A percentile compares a stretch with the other conserved stretches of the same genome.
Conservation (phyloP, 2,113 vertebrate genomes). For the Ibidorhyncha struthersii region DNA sequence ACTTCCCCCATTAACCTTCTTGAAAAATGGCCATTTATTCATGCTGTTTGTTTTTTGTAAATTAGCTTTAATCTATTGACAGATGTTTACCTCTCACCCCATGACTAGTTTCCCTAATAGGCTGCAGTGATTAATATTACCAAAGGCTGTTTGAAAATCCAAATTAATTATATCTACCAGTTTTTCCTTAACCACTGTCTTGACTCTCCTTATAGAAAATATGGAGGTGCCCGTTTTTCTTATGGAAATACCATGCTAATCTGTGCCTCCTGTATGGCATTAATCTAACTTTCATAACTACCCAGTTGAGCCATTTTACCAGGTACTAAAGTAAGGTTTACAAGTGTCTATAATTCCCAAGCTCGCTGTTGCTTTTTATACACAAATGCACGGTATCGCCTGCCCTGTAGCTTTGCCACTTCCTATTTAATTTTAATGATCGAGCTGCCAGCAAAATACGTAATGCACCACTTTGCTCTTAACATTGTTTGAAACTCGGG, state of each 20-base stretch:
- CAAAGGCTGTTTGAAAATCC: conserved; percentile 49
- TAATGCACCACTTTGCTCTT: not conserved
- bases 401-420: conserved; percentile 49
- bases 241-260: not conserved
- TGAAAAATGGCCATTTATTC: conserved; percentile 62
- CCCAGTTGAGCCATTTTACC: conserved; percentile 29
- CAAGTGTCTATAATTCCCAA: conserved; percentile 38
- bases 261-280: not conserved
- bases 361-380: not conserved
- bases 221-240: not conserved
- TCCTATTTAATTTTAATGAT: conserved; percentile 58
- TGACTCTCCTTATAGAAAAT: not conserved
- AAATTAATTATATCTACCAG: conserved; percentile 38
- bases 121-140: conserved; percentile 55
- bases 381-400: not conserved
- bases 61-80: conserved; percentile 71
- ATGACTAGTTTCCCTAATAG: conserved; percentile 63
- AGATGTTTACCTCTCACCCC: conserved; percentile 69
- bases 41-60: conserved; percentile 58
- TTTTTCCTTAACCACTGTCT: not conserved
- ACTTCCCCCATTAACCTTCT: conserved; percentile 63
- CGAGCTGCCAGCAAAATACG: not conserved
- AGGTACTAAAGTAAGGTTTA: conserved; percentile 43
- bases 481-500: not conserved
- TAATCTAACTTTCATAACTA: conserved; percentile 23